Base-by-base conservation (phyloP, 2,797 vertebrate species). In the Fistularia commersonii region DNA sequence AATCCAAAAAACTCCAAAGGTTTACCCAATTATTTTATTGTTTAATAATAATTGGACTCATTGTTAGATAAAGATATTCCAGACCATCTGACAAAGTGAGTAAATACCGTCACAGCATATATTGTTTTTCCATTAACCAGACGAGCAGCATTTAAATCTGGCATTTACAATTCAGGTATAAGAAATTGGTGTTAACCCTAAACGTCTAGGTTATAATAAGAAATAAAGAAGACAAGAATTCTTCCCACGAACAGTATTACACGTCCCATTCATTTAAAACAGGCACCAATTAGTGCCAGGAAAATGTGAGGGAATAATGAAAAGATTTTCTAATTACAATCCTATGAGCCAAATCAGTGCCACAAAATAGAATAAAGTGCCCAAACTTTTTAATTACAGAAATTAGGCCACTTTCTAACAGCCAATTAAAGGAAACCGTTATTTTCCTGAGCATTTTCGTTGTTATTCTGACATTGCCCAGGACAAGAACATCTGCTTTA, bases 361-460 rank as follows among this genome's bases (percentile, higher is more conserved):
- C 41, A 78, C 80, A 72, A 83, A 83, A 72, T 42, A 64, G 48
- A 73, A 70, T 51, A 76, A 74, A 80, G 59, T 69, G 61, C 75
- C 51, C 60, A 69, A 82, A 83, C 61, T 79, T 83, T 80, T 80
- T 80, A 83, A 86, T 86, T 84, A 83, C 70, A 45, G 60, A 69
- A 79, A 81, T 81, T 67, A 76, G 37, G 69, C 54, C 61, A 48
- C 54, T 70, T 85, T 72, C 61, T 58, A 76, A 56, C 60, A 73
- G 79, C 72, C 69, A 81, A 76, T 82, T 82, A 79, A 63, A 80
- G 55, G 10, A 45, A 34, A 23, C 15, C 12, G 58, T 75, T 79
- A 75, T 81, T 9, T 79, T 71, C 80, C 62, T 48, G 64, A 58
- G 58, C 52, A 11, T 61, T 66, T 45, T 40, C 9, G 10, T 9